Evolutionary conservation across 2,797 vertebrate species (phyloP).

Genomic region (Enteromius unitaeniatus): DNA sequence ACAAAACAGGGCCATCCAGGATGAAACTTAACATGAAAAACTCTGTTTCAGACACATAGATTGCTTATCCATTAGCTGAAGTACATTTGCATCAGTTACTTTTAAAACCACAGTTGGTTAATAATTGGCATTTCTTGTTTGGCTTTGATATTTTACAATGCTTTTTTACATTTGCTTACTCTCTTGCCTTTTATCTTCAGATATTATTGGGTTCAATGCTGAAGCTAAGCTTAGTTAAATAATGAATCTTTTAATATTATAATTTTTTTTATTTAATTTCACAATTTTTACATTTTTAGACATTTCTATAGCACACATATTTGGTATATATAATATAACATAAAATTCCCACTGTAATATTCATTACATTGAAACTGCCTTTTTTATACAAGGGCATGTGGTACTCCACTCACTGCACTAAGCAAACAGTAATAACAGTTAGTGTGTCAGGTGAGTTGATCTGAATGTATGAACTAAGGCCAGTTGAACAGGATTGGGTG

Average conservation of each 20-base stretch:
- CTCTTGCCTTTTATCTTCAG: background rate
- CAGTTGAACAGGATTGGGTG: conserved; percentile 67
- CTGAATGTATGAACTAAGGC: conserved; percentile 55
- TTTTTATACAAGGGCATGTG: background rate
- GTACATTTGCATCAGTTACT: conserved; percentile 12
- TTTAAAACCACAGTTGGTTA: conserved; percentile 40
- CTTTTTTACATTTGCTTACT: background rate
- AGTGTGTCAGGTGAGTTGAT: conserved; percentile 12
- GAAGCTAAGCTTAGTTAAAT: background rate
- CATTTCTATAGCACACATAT: background rate
- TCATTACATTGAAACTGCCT: conserved; percentile 5
- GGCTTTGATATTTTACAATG: background rate
- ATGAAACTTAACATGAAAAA: conserved; percentile 51
- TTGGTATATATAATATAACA: background rate
- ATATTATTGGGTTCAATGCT: background rate
- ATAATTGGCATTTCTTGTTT: conserved; percentile 36
- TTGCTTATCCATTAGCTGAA: conserved; percentile 12
- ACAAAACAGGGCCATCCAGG: conserved; percentile 53
- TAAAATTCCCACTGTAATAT: background rate
- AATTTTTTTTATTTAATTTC: background rate
- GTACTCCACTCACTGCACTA: conserved; percentile 5
- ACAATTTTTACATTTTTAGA: too few species aligned
- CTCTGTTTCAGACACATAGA: conserved; percentile 21
- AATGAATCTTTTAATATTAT: background rate
- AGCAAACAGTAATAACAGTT: conserved; percentile 43